Evolutionary conservation across 2,888 invertebrate species (phyloP), one percentile per base, ranked within the genome.

Genomic region (Abscondita cerata): DNA sequence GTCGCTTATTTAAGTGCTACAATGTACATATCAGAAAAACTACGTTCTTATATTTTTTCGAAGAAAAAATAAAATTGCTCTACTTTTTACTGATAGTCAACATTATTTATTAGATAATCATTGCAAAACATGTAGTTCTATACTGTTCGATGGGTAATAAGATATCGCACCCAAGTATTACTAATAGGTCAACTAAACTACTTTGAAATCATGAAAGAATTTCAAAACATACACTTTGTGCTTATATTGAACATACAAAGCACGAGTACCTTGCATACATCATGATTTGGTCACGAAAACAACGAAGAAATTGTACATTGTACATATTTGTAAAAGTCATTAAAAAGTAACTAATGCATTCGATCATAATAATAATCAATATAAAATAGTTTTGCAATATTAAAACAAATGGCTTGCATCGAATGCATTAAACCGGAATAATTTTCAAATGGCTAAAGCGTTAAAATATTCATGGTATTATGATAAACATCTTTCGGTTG

Each of bases 141-240:
- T 2, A 36, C 36, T n/a, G 11, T n/a, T 36, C 36, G 36, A 36
- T 36, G 36, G 36, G 36, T 12, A 36, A 36, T 36, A 36, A 36
- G 36, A 36, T 36, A 36, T 36, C 36, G 11, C 36, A 9, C 36
- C 36, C 36, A 36, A n/a, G 36, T 36, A 36, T 36, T 36, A 36
- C n/a, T 36, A 36, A 36, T 36, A 36, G 36, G 36, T 36, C 36
- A 36, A 36, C 12, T 6, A 2, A 36, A 36, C 36, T 12, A 36
- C 36, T 36, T 36, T 11, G 12, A 36, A 11, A 25, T 36, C 12
- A 36, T 12, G 12, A 12, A 36, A 11, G 11, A 36, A 36, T 36
- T 36, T 36, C 36, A 36, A 36, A 36, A 36, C 36, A 36, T 11
- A 36, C 11, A n/a, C 11, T 12, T n/a, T 9, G 36, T 36, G 12